phyloP scores from a whole-genome alignment of 2,113 vertebrate species.

The Pleuronectes platessa region DNA sequence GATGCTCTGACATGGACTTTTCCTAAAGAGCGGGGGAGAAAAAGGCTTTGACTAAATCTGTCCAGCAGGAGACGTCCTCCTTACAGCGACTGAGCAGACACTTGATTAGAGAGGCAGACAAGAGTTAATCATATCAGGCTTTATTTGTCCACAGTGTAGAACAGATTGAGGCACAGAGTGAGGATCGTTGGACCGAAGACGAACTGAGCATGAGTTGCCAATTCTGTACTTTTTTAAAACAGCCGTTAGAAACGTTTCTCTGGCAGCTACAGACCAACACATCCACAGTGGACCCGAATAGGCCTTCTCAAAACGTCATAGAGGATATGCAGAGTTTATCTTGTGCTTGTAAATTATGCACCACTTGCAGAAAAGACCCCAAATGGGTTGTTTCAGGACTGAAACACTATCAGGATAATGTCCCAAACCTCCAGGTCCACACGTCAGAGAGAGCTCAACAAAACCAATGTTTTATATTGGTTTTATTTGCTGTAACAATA shows the following conservation, averaged over 20 bases:
- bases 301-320: background rate
- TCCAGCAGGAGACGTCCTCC: conserved; percentile 5
- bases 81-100: conserved; percentile 6
- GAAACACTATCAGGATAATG: conserved; percentile 37
- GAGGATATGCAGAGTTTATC: conserved; percentile 16
- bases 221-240: background rate
- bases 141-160: conserved; percentile 18
- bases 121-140: background rate
- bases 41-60: conserved; percentile 8
- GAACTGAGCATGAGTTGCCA: background rate
- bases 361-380: conserved; percentile 13
- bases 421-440: background rate
- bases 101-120: conserved; percentile 20
- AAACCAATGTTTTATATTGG: too few relatives aligned
- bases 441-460: background rate
- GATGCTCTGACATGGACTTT: background rate
- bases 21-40: background rate
- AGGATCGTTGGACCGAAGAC: background rate
- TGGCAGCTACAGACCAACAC: background rate
- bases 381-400: conserved; percentile 29
- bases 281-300: background rate
- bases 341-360: conserved; percentile 40
- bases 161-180: background rate
- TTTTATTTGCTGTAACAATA: too few relatives aligned
- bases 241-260: background rate